Evolutionary conservation across 2,113 vertebrate genomes (phyloP), one percentile per base, ranked within the genome.

Genomic region (Calyptommatus sinebrachiatus): DNA sequence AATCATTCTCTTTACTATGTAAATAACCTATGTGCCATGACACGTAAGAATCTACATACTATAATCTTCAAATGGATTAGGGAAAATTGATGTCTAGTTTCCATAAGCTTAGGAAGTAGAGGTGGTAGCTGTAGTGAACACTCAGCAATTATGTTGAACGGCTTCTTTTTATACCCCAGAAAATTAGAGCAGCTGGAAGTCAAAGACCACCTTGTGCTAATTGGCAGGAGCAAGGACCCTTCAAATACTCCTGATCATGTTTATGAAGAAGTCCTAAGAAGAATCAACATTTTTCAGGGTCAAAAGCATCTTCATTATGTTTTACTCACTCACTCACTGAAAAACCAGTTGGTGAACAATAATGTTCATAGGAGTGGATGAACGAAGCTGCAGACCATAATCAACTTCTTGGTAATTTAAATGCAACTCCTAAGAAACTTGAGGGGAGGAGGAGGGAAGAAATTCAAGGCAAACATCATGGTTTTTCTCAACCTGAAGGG

Each of bases 191-290:
- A 3, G 35, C 67, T 86, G 53, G 41, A 89, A 89, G 2, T 18
- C 77, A 80, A 80, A 74, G 31, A 68, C 65, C 71, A 73, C 50
- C 73, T 75, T 62, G 35, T 41, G 60, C 79, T 75, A 80, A 80
- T 74, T 80, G 53, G 35, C 35, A 69, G 50, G 50, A 60, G 16
- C 74, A 74, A 67, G 8, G 41, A 57, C n/a, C 76, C 50, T 78
- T 63, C 70, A 82, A 88, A 46, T 35, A 5, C 14, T 5, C 53
- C 69, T 80, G 79, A 82, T 26, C 71, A 84, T n/a, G 82, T 31
- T 70, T 67, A 74, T 67, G 35, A 67, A 57, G 61, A 79, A 73
- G 35, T 20, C 28, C n/a, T 74, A 22, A 24, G 63, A 48, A 48
- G 66, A 82, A 7, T 11, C 28, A 5, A 29, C 74, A 26, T 31